phyloP scores from a whole-genome alignment of 1,140 invertebrate species.

The Physella acuta region DNA sequence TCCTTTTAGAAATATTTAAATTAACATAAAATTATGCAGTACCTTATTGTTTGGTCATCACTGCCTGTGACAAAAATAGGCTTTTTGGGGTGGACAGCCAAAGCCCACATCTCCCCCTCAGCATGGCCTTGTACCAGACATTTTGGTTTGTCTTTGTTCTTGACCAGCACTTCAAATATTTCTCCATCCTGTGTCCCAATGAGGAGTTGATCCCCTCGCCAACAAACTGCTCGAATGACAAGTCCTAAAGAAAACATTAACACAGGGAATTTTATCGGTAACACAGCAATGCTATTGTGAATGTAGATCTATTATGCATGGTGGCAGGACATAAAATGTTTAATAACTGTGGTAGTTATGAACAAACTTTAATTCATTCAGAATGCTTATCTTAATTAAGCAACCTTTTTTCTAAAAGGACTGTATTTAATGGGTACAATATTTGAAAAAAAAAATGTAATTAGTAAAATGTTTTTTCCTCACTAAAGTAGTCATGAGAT shows the following conservation, averaged over 20 bases:
- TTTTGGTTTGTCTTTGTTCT: constrained; percentile 44
- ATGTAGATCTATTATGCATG: no score
- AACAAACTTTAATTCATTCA: no score
- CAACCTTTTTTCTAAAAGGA: no score
- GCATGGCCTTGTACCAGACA: constrained; percentile 58
- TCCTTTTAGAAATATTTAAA: no score
- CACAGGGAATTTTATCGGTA: not conserved
- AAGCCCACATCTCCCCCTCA: constrained; percentile 59
- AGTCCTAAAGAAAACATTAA: constrained; percentile 47
- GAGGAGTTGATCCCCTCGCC: constrained; percentile 50
- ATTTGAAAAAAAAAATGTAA: no score
- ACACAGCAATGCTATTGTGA: no score
- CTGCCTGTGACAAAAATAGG: constrained; percentile 60
- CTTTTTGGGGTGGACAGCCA: constrained; percentile 57
- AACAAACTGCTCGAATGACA: constrained; percentile 54
- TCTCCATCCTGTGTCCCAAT: constrained; percentile 59
- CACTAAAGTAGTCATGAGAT: no score
- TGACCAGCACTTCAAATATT: constrained; percentile 54
- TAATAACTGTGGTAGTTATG: not conserved
- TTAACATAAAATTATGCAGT: no score
- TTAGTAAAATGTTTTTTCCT: no score
- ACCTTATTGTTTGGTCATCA: constrained; percentile 61
- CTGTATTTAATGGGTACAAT: no score
- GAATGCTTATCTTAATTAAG: no score
- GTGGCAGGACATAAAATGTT: no score